A percentile compares a stretch with the other conserved stretches of the same genome.
Evolutionary conservation across 2,797 vertebrate species (phyloP).

Genomic region (Cryptoprocta ferox): DNA sequence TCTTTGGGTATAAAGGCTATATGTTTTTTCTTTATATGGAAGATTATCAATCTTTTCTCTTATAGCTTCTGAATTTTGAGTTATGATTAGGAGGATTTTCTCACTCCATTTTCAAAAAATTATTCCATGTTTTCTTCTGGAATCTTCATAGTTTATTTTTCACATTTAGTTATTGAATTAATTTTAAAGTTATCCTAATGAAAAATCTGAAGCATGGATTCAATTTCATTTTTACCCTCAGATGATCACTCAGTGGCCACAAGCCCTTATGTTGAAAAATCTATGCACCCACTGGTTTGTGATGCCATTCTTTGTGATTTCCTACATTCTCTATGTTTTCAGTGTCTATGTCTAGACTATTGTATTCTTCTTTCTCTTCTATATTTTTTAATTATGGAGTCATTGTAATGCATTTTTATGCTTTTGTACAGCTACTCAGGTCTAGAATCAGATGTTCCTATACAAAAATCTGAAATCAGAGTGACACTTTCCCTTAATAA

Average conservation of each 20-base stretch:
- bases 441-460: neutral
- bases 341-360: neutral
- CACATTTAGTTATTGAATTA: neutral
- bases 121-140: neutral
- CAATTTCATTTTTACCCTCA: neutral
- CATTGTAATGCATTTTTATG: neutral
- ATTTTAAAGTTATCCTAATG: neutral
- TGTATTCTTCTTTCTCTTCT: neutral
- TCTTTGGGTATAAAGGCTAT: neutral
- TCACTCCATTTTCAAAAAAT: neutral
- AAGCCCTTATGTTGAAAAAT: neutral
- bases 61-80: neutral
- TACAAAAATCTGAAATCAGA: neutral
- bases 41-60: conserved; percentile 19
- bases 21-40: conserved; percentile 2
- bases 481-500: neutral
- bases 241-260: neutral
- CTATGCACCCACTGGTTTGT: neutral
- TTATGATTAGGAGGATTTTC: neutral
- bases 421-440: neutral
- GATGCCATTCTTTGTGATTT: neutral
- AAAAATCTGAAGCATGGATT: neutral
- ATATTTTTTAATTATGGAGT: neutral
- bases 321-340: neutral
- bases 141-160: neutral